phyloP scores from a whole-genome alignment of 2,888 invertebrate species.

The Serrognathus titanus region DNA sequence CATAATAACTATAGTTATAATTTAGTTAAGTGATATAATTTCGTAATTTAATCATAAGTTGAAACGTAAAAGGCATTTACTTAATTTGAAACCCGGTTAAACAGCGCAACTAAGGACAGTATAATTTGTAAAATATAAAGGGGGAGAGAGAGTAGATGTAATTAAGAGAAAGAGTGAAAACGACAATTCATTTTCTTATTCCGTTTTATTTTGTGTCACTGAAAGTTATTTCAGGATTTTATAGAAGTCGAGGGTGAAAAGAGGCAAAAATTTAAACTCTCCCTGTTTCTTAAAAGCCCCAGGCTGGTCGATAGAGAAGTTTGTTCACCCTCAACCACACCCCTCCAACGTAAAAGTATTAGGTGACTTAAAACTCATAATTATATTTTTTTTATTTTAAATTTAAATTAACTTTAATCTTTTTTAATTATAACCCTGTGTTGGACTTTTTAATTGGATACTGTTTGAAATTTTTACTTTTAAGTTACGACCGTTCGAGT shows the following conservation, averaged over 20 bases:
- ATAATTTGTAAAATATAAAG: conserved; percentile 24
- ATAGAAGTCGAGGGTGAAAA: conserved; percentile 33
- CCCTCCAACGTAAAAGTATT: conserved; percentile 32
- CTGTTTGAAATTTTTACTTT: conserved; percentile 1
- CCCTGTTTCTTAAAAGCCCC: conserved; percentile 37
- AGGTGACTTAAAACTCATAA: conserved; percentile 32
- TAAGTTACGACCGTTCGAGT: neutral
- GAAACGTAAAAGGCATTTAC: conserved; percentile 22
- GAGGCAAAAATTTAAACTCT: conserved; percentile 38
- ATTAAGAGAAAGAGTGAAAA: conserved; percentile 39
- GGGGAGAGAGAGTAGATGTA: conserved; percentile 17
- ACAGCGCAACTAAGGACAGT: conserved; percentile 27
- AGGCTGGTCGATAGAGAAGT: conserved; percentile 42
- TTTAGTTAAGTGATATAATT: conserved; percentile 16
- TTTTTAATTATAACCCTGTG: conserved; percentile 10
- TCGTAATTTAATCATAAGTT: conserved; percentile 24
- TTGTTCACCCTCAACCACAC: conserved; percentile 39
- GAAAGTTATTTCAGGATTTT: conserved; percentile 41
- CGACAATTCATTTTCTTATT: conserved; percentile 42
- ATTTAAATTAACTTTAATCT: conserved; percentile 18
- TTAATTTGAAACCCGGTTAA: conserved; percentile 26
- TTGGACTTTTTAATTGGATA: conserved; percentile 1
- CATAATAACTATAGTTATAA: neutral
- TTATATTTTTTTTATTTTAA: conserved; percentile 22
- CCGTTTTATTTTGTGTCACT: conserved; percentile 39